Percentiles rank a stretch among this genome's conserved stretches.
These are phyloP conservation scores for Cotesia congregata DNA, from an alignment of 2,888 invertebrate genomes.

Conservation along the genomic window DNA sequence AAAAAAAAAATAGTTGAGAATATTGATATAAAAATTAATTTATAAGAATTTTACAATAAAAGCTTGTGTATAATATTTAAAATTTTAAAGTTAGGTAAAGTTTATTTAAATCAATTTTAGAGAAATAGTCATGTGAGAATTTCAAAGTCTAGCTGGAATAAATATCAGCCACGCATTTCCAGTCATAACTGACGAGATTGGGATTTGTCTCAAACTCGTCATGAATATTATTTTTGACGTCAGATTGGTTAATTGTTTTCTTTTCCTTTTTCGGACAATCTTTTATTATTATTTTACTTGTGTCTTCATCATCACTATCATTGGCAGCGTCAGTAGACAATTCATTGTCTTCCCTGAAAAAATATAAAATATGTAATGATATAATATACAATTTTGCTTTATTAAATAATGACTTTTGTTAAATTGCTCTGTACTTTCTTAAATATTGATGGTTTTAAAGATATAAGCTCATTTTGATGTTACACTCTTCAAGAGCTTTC, in stretches of 20 bases:
- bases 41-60: background rate
- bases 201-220: conserved; percentile 41
- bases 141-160: conserved; percentile 54
- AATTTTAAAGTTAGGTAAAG: background rate
- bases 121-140: background rate
- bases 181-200: conserved; percentile 55
- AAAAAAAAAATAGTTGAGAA: background rate
- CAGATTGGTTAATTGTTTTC: conserved; percentile 6
- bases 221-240: background rate
- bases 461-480: too few species aligned
- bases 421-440: too few species aligned
- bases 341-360: conserved; percentile 26
- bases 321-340: conserved; percentile 43
- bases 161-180: conserved; percentile 60
- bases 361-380: background rate
- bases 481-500: too few species aligned
- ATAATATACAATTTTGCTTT: background rate
- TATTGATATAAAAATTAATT: background rate
- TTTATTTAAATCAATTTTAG: background rate
- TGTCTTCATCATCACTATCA: conserved; percentile 52
- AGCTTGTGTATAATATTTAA: background rate
- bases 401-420: too few species aligned
- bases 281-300: conserved; percentile 34
- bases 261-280: conserved; percentile 35
- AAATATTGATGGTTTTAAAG: too few species aligned